phyloP scores from a whole-genome alignment of 2,113 vertebrate species.

The Chloroceryle aenea region DNA sequence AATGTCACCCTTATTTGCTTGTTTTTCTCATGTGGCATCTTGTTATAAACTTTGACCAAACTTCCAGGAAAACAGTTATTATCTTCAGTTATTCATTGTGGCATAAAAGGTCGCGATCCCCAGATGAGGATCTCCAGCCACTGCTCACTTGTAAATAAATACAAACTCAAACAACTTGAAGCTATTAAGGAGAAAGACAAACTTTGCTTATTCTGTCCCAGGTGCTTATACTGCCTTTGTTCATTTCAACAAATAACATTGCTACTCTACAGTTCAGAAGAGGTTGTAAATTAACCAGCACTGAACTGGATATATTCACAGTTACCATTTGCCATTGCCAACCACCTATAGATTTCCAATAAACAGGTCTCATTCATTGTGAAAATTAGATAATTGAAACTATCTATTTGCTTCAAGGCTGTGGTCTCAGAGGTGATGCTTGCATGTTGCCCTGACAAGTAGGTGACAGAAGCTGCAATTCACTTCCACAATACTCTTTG shows the following conservation, averaged over 20 bases:
- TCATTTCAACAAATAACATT: conserved; percentile 52
- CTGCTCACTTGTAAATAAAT: background rate
- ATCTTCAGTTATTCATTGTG: background rate
- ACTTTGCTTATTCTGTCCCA: background rate
- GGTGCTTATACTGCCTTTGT: background rate
- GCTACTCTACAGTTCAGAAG: conserved; percentile 14
- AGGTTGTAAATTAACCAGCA: conserved; percentile 50
- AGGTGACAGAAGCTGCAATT: conserved; percentile 42
- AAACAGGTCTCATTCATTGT: conserved; percentile 71
- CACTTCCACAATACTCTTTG: conserved; percentile 12
- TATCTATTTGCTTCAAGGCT: conserved; percentile 63
- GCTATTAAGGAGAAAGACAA: background rate
- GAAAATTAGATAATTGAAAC: conserved; percentile 78
- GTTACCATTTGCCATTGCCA: conserved; percentile 62
- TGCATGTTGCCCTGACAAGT: conserved; percentile 44
- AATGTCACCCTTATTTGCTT: background rate
- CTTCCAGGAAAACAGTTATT: background rate
- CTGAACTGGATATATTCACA: conserved; percentile 20
- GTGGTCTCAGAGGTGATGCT: conserved; percentile 43
- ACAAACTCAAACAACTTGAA: background rate
- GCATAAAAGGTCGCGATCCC: background rate
- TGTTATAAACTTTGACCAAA: background rate
- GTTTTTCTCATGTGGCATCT: background rate
- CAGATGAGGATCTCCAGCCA: background rate
- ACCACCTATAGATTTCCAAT: conserved; percentile 76